Evolutionary conservation across 2,113 vertebrate genomes (phyloP).

Genomic region (Pantherophis guttatus): DNA sequence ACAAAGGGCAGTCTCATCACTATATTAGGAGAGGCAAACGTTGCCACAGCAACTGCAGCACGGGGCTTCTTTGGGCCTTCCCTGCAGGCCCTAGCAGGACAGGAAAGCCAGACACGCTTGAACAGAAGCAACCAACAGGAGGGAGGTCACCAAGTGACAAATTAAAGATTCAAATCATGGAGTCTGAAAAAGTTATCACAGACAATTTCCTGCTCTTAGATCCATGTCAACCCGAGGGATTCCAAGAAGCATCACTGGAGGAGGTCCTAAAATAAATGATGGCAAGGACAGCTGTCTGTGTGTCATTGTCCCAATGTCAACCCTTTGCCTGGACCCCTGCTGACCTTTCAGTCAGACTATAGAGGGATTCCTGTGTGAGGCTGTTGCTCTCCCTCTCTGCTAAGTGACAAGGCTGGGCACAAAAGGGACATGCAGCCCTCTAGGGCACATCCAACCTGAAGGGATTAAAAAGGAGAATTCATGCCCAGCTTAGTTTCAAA

Average conservation of each 20-base stretch:
- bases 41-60: background rate
- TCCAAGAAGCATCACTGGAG: conserved; percentile 10
- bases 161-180: background rate
- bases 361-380: background rate
- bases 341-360: background rate
- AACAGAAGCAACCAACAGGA: background rate
- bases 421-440: background rate
- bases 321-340: conserved; percentile 31
- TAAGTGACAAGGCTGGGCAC: background rate
- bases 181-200: no score
- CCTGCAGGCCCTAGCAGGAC: background rate
- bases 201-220: conserved; percentile 14
- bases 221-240: background rate
- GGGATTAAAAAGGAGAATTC: conserved; percentile 94
- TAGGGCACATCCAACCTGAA: background rate
- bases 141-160: background rate
- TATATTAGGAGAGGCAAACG: background rate
- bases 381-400: conserved; percentile 25
- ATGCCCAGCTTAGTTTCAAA: conserved; percentile 98
- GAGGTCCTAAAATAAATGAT: conserved; percentile 61
- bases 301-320: background rate
- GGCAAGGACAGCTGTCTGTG: conserved; percentile 40
- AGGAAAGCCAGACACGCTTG: no score
- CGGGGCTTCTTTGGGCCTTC: background rate
- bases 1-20: background rate